Evolutionary conservation across 2,113 vertebrate genomes (phyloP).

Genomic region (Balaeniceps rex): DNA sequence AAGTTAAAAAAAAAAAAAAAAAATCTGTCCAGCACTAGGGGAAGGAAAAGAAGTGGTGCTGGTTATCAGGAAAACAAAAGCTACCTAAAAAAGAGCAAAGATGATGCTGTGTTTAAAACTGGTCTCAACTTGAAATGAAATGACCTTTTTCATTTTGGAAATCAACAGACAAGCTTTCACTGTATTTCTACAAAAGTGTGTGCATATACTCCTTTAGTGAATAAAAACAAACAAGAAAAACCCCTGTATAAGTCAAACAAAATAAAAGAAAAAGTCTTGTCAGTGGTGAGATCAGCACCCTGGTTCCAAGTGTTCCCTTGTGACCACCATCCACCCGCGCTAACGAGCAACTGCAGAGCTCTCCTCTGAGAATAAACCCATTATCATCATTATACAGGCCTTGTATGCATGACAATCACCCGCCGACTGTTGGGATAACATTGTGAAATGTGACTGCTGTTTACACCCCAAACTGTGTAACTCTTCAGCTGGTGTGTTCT

Average conservation of each 20-base stretch:
- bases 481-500: not conserved
- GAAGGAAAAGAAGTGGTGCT: not conserved
- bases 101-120: not conserved
- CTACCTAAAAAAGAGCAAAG: not conserved
- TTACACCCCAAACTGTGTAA: not conserved
- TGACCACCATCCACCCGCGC: not conserved
- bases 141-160: not conserved
- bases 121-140: not conserved
- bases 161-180: not conserved
- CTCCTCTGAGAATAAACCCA: not conserved
- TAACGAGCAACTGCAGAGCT: not conserved
- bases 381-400: not conserved
- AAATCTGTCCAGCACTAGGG: not conserved
- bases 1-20: not conserved
- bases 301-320: not conserved
- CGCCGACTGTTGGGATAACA: too few relatives aligned
- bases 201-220: not conserved
- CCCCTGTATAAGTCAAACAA: not conserved
- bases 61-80: not conserved
- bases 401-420: fast-evolving
- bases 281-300: not conserved
- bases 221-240: not conserved
- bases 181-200: not conserved
- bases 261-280: not conserved
- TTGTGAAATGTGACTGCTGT: not conserved